phyloP scores from a whole-genome alignment of 1,140 invertebrate species.

The Drosophila pruinosa region DNA sequence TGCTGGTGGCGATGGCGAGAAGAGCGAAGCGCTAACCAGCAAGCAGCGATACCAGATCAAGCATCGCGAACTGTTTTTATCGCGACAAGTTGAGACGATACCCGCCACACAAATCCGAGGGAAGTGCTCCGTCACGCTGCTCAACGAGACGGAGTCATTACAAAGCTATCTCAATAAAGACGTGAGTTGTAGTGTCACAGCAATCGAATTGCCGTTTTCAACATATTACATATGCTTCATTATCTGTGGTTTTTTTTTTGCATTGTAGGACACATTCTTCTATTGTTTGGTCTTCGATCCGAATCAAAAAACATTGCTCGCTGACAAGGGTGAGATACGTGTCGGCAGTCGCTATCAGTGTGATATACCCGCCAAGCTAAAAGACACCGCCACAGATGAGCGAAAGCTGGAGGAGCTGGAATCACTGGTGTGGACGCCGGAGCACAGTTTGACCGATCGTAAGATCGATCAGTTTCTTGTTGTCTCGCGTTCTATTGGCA shows the following conservation, averaged over 20 bases:
- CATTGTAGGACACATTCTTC: constrained; percentile 96
- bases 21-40: constrained; percentile 83
- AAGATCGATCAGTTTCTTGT: constrained; percentile 99
- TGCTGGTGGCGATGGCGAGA: constrained; percentile 69
- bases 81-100: constrained; percentile 98
- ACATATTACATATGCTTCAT: neutral
- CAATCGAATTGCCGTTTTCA: neutral
- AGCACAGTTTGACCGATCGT: constrained; percentile 94
- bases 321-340: constrained; percentile 97
- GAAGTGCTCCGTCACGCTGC: constrained; percentile 98
- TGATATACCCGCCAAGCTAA: constrained; percentile 90
- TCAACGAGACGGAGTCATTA: constrained; percentile 99
- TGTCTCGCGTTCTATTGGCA: constrained; percentile 98
- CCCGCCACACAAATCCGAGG: constrained; percentile 99
- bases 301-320: constrained; percentile 98
- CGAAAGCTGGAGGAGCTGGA: constrained; percentile 92
- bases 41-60: constrained; percentile 97
- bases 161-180: constrained; percentile 98
- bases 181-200: constrained; percentile 85
- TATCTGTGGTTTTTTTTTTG: constrained; percentile 63
- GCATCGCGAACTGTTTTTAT: constrained; percentile 98
- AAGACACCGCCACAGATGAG: constrained; percentile 90
- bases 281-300: constrained; percentile 99
- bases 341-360: constrained; percentile 98
- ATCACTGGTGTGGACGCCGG: constrained; percentile 96